Evolutionary conservation across 2,888 invertebrate species (phyloP).

Genomic region (Ornithoptera alexandrae): DNA sequence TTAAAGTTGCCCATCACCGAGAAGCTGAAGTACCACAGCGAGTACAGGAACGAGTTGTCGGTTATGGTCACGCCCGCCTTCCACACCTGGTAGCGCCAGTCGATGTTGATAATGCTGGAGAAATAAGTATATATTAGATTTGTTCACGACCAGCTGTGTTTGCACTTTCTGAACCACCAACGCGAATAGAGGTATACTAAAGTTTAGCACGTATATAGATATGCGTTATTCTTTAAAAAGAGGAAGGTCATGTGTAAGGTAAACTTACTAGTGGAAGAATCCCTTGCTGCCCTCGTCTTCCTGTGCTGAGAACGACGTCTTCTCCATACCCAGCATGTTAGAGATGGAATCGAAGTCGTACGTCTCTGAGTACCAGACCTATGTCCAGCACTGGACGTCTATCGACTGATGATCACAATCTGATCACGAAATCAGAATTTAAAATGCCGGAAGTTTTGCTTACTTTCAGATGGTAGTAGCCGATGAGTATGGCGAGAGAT

Average conservation of each 20-base stretch:
- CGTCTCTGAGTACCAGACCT: slow-evolving; percentile 91
- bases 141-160: not conserved
- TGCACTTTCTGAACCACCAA: too few relatives aligned
- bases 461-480: too few relatives aligned
- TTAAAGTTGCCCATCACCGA: slow-evolving; percentile 98
- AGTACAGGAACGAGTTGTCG: slow-evolving; percentile 98
- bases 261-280: slow-evolving; percentile 86
- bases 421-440: too few relatives aligned
- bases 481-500: too few relatives aligned
- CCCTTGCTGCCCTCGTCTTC: slow-evolving; percentile 89
- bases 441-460: too few relatives aligned
- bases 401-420: too few relatives aligned
- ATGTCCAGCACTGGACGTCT: too few relatives aligned
- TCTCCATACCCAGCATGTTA: slow-evolving; percentile 97
- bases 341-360: slow-evolving; percentile 98
- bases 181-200: too few relatives aligned
- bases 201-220: too few relatives aligned
- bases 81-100: slow-evolving; percentile 99
- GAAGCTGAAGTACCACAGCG: slow-evolving; percentile 97
- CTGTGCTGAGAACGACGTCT: slow-evolving; percentile 91
- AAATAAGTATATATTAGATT: not conserved
- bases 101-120: slow-evolving; percentile 90
- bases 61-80: slow-evolving; percentile 98
- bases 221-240: too few relatives aligned
- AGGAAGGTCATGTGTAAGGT: not conserved